Evolutionary conservation across 2,888 invertebrate genomes (phyloP).

Genomic region (Oligia strigilis): DNA sequence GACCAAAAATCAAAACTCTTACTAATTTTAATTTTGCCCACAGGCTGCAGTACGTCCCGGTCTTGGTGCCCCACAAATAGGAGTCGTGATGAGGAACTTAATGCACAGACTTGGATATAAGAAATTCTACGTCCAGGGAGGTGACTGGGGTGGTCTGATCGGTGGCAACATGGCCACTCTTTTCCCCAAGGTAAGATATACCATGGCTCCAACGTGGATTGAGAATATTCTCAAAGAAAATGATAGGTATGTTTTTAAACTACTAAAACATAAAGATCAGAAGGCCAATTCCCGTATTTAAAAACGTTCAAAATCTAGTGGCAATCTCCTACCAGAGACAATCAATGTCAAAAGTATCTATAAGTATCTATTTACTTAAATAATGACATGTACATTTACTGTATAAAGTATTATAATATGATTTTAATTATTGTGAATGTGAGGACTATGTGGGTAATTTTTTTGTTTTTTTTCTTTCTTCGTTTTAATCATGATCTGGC

Average conservation of each 20-base stretch:
- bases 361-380: too few relatives aligned
- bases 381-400: too few relatives aligned
- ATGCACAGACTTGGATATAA: constrained; percentile 92
- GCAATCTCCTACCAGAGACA: too few relatives aligned
- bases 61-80: constrained; percentile 87
- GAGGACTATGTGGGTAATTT: too few relatives aligned
- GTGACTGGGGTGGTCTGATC: constrained; percentile 94
- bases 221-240: neutral
- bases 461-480: too few relatives aligned
- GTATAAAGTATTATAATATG: too few relatives aligned
- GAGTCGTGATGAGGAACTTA: constrained; percentile 91
- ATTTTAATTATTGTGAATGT: too few relatives aligned
- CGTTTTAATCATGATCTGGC: too few relatives aligned
- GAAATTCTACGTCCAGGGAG: constrained; percentile 92
- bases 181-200: constrained; percentile 83
- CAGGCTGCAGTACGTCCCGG: constrained; percentile 89
- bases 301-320: too few relatives aligned
- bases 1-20: neutral
- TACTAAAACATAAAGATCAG: neutral
- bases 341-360: too few relatives aligned
- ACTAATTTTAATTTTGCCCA: neutral
- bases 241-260: neutral
- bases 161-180: constrained; percentile 75
- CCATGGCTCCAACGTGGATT: neutral
- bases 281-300: too few relatives aligned